phyloP scores from a whole-genome alignment of 2,797 vertebrate genomes.

The Ctenosaura bakeri region DNA sequence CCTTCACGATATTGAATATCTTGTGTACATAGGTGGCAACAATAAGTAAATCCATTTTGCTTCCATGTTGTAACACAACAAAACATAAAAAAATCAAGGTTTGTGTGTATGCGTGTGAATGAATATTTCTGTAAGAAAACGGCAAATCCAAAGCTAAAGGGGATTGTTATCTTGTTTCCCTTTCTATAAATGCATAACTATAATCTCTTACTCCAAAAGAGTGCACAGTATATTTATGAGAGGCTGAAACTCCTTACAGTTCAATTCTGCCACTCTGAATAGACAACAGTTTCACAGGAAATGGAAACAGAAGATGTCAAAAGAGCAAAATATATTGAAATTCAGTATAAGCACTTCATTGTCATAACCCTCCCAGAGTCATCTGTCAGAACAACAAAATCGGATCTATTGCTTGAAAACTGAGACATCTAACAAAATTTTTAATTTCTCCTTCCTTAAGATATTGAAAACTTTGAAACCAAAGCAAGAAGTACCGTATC shows the following conservation, averaged over 20 bases:
- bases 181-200: constrained; percentile 57
- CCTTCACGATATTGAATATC: neutral
- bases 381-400: rapidly evolving
- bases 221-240: constrained; percentile 26
- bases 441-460: constrained; percentile 64
- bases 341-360: neutral
- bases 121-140: no score
- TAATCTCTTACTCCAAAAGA: constrained; percentile 42
- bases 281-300: constrained; percentile 60
- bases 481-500: constrained; percentile 76
- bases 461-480: constrained; percentile 77
- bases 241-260: constrained; percentile 53
- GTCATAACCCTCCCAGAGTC: rapidly evolving
- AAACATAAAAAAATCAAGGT: no score
- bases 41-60: neutral
- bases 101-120: no score
- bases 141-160: no score
- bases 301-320: constrained; percentile 53
- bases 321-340: constrained; percentile 51
- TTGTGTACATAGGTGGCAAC: no score
- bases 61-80: no score
- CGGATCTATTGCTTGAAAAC: neutral
- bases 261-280: constrained; percentile 53
- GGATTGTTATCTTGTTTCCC: constrained; percentile 4
- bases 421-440: neutral